Base-by-base conservation (phyloP, 64 coral and sea anemone species). In the Montipora cactus region DNA sequence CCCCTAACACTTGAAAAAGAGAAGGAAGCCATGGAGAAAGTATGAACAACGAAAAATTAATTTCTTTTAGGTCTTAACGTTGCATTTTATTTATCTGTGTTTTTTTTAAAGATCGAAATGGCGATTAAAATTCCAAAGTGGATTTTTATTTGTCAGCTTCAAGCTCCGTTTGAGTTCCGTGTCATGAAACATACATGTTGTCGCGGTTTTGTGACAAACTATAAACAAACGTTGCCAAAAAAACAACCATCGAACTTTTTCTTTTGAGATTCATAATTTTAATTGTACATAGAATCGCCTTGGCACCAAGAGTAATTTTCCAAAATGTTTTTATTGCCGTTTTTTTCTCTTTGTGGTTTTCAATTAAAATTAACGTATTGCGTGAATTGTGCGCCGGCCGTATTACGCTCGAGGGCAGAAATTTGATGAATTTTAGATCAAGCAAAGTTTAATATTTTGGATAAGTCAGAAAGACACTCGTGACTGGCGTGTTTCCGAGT, bases 361-460 rank as follows among this genome's bases (percentile, higher is more conserved):
- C 18, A 16, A 44, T 71, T 67, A 84, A 81, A 84, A 71, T 23
- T 86, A 22, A 71, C n/a, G 58, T 13, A 37, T 86, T 71, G 82
- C 82, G 82, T 86, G 82, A 86, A 86, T n/a, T 50, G 66, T 72
- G 82, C 62, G 82, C 21, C 82, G 20, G 16, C 66, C 19, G 47
- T 71, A 84, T 70, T 71, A 18, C 11, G 82, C 82, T 86, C 82
- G 82, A 23, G 64, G 82, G 82, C 62, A 86, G 82, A 86, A 69
- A 49, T 69, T 86, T 22, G n/a, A 86, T 86, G 62, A 86, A 86
- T 86, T 86, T 77, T 72, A 84, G 61, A 84, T 49, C 62, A 86
- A 47, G 47, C 46, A 15, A 70, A 84, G n/a, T 44, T 44, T 62
- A 23, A 62, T 16, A 47, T 71, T 49, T 86, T 19, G 45, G 28